These are phyloP conservation scores for Coracopsis vasa DNA, from an alignment of 2,113 vertebrate genomes.

Conservation along the genomic window DNA sequence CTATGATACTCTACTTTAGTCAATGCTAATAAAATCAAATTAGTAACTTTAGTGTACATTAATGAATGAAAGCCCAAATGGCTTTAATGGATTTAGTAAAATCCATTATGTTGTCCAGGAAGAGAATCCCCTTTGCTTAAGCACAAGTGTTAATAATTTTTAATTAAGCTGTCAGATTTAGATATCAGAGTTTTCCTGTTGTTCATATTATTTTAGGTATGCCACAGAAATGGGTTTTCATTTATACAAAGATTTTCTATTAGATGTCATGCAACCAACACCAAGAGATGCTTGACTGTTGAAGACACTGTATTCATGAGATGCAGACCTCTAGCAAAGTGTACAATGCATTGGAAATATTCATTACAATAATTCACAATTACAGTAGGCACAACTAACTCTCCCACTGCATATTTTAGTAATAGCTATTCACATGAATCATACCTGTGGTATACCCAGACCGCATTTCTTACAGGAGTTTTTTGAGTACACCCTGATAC, in stretches of 20 bases:
- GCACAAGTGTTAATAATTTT: background rate
- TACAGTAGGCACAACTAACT: background rate
- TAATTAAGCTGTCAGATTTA: background rate
- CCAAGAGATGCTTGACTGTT: background rate
- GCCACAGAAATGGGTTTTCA: background rate
- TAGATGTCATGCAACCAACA: background rate
- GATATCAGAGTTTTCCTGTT: background rate
- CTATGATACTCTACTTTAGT: background rate
- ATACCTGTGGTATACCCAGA: background rate
- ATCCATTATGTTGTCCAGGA: background rate
- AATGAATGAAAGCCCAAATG: background rate
- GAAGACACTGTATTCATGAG: background rate
- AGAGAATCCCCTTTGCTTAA: background rate
- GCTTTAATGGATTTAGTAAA: background rate
- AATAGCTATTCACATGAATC: background rate
- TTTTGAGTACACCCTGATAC: background rate
- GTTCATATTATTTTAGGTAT: background rate
- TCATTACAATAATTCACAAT: background rate
- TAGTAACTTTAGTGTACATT: background rate
- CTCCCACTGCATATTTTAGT: background rate
- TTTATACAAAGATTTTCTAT: background rate
- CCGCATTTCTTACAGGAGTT: background rate
- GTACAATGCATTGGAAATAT: accelerated
- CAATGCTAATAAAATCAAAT: background rate
- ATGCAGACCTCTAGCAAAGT: background rate